Percentiles rank a stretch among this genome's conserved stretches.
Conservation (phyloP, 2,113 vertebrate genomes). For the Megaleporinus macrocephalus region DNA sequence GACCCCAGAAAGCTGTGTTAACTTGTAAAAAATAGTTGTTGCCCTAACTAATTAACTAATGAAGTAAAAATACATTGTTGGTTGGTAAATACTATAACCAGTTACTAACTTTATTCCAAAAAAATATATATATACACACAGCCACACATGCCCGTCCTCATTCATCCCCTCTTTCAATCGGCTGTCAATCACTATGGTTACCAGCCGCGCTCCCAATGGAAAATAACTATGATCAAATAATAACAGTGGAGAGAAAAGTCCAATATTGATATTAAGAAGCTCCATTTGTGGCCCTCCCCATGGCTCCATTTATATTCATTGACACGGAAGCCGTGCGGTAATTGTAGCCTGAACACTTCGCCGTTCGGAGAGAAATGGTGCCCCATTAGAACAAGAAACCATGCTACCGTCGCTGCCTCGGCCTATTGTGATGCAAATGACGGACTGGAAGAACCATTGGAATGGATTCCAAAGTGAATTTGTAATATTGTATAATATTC, state of each 20-base stretch:
- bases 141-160: background rate
- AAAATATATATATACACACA: background rate
- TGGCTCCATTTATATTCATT: slow-evolving; percentile 51
- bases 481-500: slow-evolving; percentile 38
- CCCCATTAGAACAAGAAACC: slow-evolving; percentile 48
- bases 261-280: slow-evolving; percentile 43
- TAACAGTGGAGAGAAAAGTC: slow-evolving; percentile 27
- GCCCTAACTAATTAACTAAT: no score
- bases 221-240: slow-evolving; percentile 34
- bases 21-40: no score
- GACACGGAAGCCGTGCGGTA: slow-evolving; percentile 36
- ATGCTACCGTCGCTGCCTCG: slow-evolving; percentile 11
- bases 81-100: no score
- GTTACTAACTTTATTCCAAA: no score
- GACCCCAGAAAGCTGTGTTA: no score
- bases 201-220: background rate
- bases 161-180: slow-evolving; percentile 4
- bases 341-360: slow-evolving; percentile 42
- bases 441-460: slow-evolving; percentile 41
- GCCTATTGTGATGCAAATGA: slow-evolving; percentile 53
- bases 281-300: slow-evolving; percentile 23
- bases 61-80: no score
- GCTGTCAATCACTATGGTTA: slow-evolving; percentile 28
- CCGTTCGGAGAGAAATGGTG: slow-evolving; percentile 39
- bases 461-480: slow-evolving; percentile 49